Base-by-base conservation (phyloP, 1,140 invertebrate genomes). In the Anthonomus grandis region DNA sequence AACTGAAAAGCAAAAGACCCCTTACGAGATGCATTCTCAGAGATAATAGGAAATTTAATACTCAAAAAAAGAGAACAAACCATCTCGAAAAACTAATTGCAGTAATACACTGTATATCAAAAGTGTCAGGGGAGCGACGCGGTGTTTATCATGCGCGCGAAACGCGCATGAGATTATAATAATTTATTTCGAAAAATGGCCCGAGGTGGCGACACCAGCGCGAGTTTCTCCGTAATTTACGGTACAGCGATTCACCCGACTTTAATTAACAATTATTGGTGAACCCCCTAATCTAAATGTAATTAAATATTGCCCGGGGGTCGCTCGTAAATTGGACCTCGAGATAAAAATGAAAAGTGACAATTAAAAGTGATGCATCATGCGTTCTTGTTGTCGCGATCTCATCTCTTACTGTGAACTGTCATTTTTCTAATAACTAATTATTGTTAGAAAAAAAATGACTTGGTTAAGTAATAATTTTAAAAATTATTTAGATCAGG, bases 121-220 rank as follows among this genome's bases (percentile, higher is more conserved):
- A 52, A 42, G 49, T 52, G 49, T 52, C 49, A 52, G 37, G 48
- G 31, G 34, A n/a, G n/a, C n/a, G 21, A 23, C 42, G 10, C 37
- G 13, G 37, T 17, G 44, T 54, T 54, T 44, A 45, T 54, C 51
- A 45, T 44, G 51, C 41, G 52, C 25, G 52, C 42, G 52, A 44
- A 46, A 46, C 52, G 44, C 47, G n/a, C n/a, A n/a, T 44, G 44
- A 55, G 52, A 55, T 55, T 47, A 47, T 47, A 56, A 56, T 56
- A 56, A 56, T 56, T 56, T 56, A 56, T 56, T 56, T 56, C 54
- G 45, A 56, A 56, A 56, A 56, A 56, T 56, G 54, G 22, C 54
- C 54, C 36, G 42, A 48, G 45, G 54, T 41, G 54, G 45, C 45
- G 45, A 56, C 54, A 56, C n/a, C 18, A 51, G 23, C 21, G 37